Evolutionary conservation across 2,888 invertebrate genomes (phyloP), one percentile per base, ranked within the genome.

Genomic region (Drosophila pegasa): DNA sequence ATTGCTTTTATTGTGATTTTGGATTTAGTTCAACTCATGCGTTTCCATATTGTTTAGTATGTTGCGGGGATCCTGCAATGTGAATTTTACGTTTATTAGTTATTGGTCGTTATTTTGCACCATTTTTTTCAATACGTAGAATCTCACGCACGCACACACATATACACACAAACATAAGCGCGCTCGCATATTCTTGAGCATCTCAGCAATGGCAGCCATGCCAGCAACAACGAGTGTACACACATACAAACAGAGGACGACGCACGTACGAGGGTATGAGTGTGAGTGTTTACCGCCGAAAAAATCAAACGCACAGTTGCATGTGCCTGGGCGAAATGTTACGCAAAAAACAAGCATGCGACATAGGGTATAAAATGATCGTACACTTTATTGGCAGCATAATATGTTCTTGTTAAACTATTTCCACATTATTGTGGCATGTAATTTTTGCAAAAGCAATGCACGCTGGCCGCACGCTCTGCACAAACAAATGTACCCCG

Each of bases 111-210:
- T 82, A 85, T 90, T 91, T 90, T 90, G 90, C 90, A 90, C 91
- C 90, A 90, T 86, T 90, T 91, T 71, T 90, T 89, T 90, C 89
- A 77, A 89, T 89, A 89, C 90, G 89, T 89, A 87, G 87, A 87
- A 87, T 88, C 78, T 78, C 81, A 80, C 88, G 78, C 79, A 88
- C 88, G 75, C 78, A 81, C 20, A 65, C 54, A 73, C 41, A 52
- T 61, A 75, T 65, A 72, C 66, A 66, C 62, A 72, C 66, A 71
- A 47, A 62, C 58, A 64, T 61, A 57, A 59, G 33, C 52, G 66
- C 66, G 66, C 79, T 72, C 78, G 73, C 54, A 54, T 76, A 78
- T 58, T 80, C 71, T 72, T 72, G 58, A 78, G 78, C 78, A 78
- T 78, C 78, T 71, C 73, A 78, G 73, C 75, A 80, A 75, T 78